Evolutionary conservation across 2,888 invertebrate genomes (phyloP).

Genomic region (Polyommatus iphigenia): DNA sequence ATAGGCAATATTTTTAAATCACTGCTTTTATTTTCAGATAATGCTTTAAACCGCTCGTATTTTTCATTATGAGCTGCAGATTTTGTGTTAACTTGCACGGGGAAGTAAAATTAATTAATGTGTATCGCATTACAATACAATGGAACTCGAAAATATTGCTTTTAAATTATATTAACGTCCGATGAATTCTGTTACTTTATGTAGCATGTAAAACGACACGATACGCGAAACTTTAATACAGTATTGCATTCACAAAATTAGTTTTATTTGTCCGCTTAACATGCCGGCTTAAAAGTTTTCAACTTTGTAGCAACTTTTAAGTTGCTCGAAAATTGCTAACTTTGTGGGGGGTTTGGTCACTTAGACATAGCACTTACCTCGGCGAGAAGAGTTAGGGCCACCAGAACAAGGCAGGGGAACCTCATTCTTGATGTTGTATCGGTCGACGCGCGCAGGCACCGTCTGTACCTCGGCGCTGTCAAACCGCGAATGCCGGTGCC

Average conservation of each 20-base stretch:
- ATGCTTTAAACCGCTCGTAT: slow-evolving; percentile 18
- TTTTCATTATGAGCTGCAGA: slow-evolving; percentile 13
- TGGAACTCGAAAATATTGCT: slow-evolving; percentile 15
- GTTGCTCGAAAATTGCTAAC: slow-evolving; percentile 35
- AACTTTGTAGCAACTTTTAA: slow-evolving; percentile 34
- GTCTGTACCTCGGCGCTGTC: slow-evolving; percentile 65
- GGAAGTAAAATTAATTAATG: slow-evolving; percentile 8
- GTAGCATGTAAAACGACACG: not conserved
- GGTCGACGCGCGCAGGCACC: slow-evolving; percentile 55
- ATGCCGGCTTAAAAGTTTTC: slow-evolving; percentile 37
- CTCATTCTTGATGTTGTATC: slow-evolving; percentile 62
- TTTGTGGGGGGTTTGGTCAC: slow-evolving; percentile 36
- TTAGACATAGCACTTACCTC: slow-evolving; percentile 44
- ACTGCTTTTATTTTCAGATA: not conserved
- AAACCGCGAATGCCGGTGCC: slow-evolving; percentile 61
- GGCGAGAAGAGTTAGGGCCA: slow-evolving; percentile 46
- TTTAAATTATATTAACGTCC: slow-evolving; percentile 1
- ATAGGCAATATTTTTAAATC: not conserved
- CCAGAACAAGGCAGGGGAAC: slow-evolving; percentile 45
- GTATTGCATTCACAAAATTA: not conserved
- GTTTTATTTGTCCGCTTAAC: slow-evolving; percentile 23
- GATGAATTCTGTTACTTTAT: slow-evolving; percentile 1
- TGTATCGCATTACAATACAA: slow-evolving; percentile 13
- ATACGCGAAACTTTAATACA: not conserved
- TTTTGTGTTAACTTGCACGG: slow-evolving; percentile 13